A percentile compares a stretch with the other conserved stretches of the same genome.
Evolutionary conservation across 2,888 invertebrate species (phyloP).

Genomic region (Pemphredon lugubris): DNA sequence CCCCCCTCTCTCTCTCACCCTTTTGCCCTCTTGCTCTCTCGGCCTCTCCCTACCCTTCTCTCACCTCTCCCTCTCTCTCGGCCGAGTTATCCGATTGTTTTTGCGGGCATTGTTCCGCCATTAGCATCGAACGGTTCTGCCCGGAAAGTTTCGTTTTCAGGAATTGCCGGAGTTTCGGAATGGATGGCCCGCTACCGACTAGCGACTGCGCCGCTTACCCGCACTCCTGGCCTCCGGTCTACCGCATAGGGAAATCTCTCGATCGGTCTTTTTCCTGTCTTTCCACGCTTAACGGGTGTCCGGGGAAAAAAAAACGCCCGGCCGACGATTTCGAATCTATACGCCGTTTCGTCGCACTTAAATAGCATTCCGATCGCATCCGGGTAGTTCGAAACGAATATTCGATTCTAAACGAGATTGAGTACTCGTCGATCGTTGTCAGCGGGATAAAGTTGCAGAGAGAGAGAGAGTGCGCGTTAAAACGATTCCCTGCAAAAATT

Average conservation of each 20-base stretch:
- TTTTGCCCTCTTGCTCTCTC: no score
- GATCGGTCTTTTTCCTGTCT: constrained; percentile 27
- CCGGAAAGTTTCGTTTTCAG: constrained; percentile 68
- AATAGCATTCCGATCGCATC: no score
- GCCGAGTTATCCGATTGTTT: constrained; percentile 71
- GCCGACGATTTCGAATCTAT: constrained; percentile 48
- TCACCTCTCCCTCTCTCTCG: no score
- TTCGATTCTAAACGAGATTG: no score
- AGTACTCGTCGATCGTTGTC: no score
- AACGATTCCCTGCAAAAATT: no score
- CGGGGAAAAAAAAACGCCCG: constrained; percentile 36
- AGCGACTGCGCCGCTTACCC: constrained; percentile 30
- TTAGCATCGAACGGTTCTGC: constrained; percentile 67
- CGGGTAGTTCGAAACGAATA: no score
- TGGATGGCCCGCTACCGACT: constrained; percentile 42
- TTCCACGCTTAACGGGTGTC: neutral
- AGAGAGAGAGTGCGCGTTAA: no score
- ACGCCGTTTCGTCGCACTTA: no score
- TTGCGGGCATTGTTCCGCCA: constrained; percentile 69
- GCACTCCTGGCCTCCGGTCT: neutral
- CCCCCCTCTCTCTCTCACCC: no score
- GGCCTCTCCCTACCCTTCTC: no score
- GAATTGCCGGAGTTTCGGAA: constrained; percentile 62
- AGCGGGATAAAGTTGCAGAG: no score
- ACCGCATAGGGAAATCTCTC: constrained; percentile 34